Evolutionary conservation across 2,888 invertebrate species (phyloP), one percentile per base, ranked within the genome.

Genomic region (Ochlodes sylvanus): DNA sequence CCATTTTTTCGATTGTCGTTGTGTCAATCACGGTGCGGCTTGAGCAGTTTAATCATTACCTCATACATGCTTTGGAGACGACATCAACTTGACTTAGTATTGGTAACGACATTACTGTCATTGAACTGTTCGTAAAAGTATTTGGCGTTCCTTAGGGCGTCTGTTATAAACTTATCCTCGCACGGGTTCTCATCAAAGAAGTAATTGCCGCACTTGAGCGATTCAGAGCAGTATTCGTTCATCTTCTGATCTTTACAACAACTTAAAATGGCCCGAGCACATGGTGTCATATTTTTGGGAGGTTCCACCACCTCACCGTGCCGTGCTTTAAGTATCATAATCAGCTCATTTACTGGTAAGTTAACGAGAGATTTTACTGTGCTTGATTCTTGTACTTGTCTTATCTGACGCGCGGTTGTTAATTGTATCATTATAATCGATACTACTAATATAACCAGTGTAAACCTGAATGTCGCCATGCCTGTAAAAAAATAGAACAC

Each of bases 161-260:
- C 94, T 44, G 89, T 75, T 0, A 94, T 90, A 65, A 95, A 94
- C 7, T 94, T 90, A 14, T 94, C 93, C 7, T 95, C 94, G 82
- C 97, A 97, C 0, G 97, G 97, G 79, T 95, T 96, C 70, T 94
- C 96, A 72, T 95, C 96, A 94, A 97, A 97, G 87, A 96, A 96
- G 62, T 95, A 94, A 0, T 96, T 96, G 0, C 95, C 94, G 80
- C 97, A 97, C 7, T 95, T 95, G 64, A 96, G 86, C 9, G 94
- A 88, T 83, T 97, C 97, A 70, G 97, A 97, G 81, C 97, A 97
- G 2, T 92, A 85, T 61, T 94, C 86, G 14, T 89, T 84, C 69
- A 86, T 87, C n/a, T 86, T 86, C 32, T 84, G 82, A 0, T 87
- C 84, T 0, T 95, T 90, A 78, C 97, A 97, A 79, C 97, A 97